Evolutionary conservation across 2,113 vertebrate genomes (phyloP), one percentile per base, ranked within the genome.

Genomic region (Mormoops blainvillei): DNA sequence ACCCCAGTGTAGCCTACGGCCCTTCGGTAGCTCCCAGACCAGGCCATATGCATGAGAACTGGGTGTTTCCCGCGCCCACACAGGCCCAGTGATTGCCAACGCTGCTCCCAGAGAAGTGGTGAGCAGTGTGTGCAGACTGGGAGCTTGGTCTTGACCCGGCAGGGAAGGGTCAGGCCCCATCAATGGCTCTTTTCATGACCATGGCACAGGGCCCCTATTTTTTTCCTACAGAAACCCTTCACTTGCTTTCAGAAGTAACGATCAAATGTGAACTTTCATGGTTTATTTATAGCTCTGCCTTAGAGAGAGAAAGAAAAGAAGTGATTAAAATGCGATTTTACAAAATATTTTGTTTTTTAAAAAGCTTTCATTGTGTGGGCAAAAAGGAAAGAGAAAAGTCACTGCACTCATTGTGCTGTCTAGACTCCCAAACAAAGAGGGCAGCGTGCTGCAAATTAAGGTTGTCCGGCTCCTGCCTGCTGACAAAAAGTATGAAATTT

Each of bases 251-350:
- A 98, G 98, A 98, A 98, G 98, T 26, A 33, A 97, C 94, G 95
- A 98, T 98, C 97, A 98, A 98, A 98, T 98, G 98, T 58, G 98
- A 98, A 98, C 98, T 98, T 98, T 98, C 97, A 98, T 97, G 96
- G 95, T 97, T 98, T 99, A 99, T 99, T 99, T 99, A 98, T 99
- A 99, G 98, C 96, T 3, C 68, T 97, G 98, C 97, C 97, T 98
- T 98, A 98, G 97, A 91, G 96, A 97, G 96, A 98, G 95, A 97
- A 96, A 98, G 97, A 98, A 98, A 98, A 98, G 98, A 98, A 98
- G 97, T 98, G 78, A 98, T 98, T 98, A 98, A 98, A 98, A 98
- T 98, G 98, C 97, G 97, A 98, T 98, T 98, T 98, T 97, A 98
- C 97, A 97, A 98, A 98, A 98, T 98, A 98, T 98, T 98, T 98